Evolutionary conservation across 2,797 vertebrate genomes (phyloP).

Genomic region (Pseudomugil tenellus): DNA sequence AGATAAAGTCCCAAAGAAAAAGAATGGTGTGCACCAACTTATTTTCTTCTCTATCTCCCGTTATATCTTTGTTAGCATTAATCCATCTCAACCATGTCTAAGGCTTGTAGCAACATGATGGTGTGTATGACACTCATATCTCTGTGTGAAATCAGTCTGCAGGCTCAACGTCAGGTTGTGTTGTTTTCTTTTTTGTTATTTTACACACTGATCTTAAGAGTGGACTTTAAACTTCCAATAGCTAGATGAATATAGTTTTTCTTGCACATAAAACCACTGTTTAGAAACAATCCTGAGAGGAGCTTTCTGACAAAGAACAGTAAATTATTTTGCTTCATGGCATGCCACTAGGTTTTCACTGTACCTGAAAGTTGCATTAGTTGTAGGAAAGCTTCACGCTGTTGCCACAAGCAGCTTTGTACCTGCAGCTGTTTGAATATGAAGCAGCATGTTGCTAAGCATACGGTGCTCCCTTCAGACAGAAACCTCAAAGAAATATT

Average conservation of each 20-base stretch:
- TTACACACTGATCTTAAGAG: too few species aligned
- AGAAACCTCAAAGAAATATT: constrained; percentile 1
- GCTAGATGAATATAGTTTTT: too few species aligned
- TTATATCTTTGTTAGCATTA: neutral
- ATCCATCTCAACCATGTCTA: neutral
- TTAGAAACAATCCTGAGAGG: neutral
- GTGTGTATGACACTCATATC: constrained; percentile 6
- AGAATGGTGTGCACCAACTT: too few species aligned
- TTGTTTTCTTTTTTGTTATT: too few species aligned
- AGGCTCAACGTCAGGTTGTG: neutral
- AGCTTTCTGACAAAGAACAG: neutral
- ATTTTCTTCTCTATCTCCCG: neutral
- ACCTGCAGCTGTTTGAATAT: constrained; percentile 13
- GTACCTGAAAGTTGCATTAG: neutral
- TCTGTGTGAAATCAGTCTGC: constrained; percentile 14
- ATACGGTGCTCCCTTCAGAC: constrained; percentile 6
- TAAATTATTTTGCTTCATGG: neutral
- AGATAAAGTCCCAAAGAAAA: too few species aligned
- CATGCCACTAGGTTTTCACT: neutral
- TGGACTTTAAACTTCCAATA: too few species aligned
- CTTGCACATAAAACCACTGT: neutral
- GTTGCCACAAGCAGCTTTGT: neutral
- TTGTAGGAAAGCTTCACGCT: neutral
- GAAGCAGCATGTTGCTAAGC: neutral
- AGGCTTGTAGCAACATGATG: constrained; percentile 4